A percentile compares a stretch with the other conserved stretches of the same genome.
Conservation (phyloP, 2,797 vertebrate genomes). For the Tamandua tetradactyla region DNA sequence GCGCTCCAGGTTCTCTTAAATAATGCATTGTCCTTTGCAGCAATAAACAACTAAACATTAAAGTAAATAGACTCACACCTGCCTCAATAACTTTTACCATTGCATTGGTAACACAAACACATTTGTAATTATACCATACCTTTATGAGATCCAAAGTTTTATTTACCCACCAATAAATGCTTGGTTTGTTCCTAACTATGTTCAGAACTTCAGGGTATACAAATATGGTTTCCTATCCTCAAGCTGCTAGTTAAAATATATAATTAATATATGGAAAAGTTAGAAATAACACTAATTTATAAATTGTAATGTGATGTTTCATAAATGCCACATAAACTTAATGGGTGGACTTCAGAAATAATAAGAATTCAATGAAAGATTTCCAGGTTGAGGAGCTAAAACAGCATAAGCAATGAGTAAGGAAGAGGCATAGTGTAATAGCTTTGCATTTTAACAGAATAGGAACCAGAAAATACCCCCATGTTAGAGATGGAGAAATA, state of each 20-base stretch:
- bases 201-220: background rate
- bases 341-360: background rate
- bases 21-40: background rate
- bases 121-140: background rate
- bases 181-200: background rate
- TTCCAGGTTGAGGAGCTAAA: conserved; percentile 5
- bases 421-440: background rate
- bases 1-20: background rate
- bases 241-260: conserved; percentile 17
- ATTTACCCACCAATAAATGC: background rate
- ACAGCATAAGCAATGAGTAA: background rate
- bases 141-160: conserved; percentile 24
- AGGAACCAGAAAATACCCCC: background rate
- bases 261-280: background rate
- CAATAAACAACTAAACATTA: background rate
- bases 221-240: background rate
- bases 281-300: background rate
- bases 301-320: background rate
- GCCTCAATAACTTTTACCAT: too few relatives aligned
- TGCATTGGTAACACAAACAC: too few relatives aligned
- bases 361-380: background rate
- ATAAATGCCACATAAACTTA: background rate
- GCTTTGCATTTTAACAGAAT: background rate
- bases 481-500: background rate
- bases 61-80: conserved; percentile 19